Evolutionary conservation across 1,140 invertebrate species (phyloP).

Genomic region (Conus betulinus): DNA sequence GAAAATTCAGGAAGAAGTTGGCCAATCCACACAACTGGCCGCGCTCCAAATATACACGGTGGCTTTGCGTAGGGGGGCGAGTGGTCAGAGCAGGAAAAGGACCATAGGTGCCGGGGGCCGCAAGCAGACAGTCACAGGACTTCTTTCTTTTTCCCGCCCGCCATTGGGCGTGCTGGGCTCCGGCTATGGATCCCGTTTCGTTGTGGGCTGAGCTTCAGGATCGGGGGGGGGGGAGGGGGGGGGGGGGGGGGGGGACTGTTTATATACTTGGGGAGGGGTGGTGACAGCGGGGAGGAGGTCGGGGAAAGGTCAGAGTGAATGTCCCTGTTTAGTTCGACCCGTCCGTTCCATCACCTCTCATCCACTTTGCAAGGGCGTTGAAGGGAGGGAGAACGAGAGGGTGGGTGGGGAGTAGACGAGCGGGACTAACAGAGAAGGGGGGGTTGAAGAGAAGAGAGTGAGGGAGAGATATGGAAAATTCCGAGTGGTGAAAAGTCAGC

Average conservation of each 20-base stretch:
- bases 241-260: not conserved
- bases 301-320: not conserved
- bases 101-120: not conserved
- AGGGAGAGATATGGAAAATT: no score
- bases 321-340: no score
- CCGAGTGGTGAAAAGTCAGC: no score
- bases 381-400: not conserved
- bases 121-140: not conserved
- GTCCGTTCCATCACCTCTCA: no score
- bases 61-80: not conserved
- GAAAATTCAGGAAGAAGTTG: not conserved
- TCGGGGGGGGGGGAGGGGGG: not conserved
- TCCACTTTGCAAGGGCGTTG: not conserved
- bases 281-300: not conserved
- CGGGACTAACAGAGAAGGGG: not conserved
- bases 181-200: no score
- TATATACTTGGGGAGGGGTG: not conserved
- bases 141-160: conserved; percentile 2
- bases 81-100: not conserved
- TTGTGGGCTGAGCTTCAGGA: no score
- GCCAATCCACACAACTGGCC: not conserved
- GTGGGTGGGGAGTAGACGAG: not conserved
- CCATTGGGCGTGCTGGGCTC: not conserved
- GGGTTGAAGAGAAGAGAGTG: no score
- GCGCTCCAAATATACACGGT: not conserved